These are phyloP conservation scores for Thereva unica DNA, from an alignment of 2,888 invertebrate genomes.

Conservation along the genomic window DNA sequence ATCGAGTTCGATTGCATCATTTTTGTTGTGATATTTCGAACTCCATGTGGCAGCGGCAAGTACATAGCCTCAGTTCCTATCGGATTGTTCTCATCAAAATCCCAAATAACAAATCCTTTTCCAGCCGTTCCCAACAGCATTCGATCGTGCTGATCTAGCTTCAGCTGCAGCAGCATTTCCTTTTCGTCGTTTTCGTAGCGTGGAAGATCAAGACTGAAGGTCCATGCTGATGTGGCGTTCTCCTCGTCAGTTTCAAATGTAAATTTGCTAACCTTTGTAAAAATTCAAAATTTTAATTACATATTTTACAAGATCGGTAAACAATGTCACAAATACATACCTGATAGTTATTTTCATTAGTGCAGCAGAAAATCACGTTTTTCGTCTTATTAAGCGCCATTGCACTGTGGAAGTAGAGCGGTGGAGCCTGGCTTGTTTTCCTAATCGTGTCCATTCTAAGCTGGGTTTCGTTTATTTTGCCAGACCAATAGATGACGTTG, in stretches of 20 bases:
- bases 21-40: constrained; percentile 89
- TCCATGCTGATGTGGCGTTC: constrained; percentile 60
- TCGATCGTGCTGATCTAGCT: constrained; percentile 79
- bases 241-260: constrained; percentile 48
- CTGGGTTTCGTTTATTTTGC: constrained; percentile 74
- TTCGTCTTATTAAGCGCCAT: constrained; percentile 71
- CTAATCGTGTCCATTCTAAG: constrained; percentile 70
- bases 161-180: constrained; percentile 79
- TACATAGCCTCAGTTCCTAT: constrained; percentile 65
- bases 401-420: constrained; percentile 59
- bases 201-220: constrained; percentile 64
- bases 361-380: constrained; percentile 71
- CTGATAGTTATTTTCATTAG: constrained; percentile 66
- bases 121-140: constrained; percentile 82
- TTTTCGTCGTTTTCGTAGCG: constrained; percentile 72
- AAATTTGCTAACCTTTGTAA: constrained; percentile 48
- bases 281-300: neutral
- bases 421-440: constrained; percentile 44
- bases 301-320: neutral
- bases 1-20: constrained; percentile 90
- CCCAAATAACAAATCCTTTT: constrained; percentile 84
- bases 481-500: constrained; percentile 79
- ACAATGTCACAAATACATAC: constrained; percentile 48
- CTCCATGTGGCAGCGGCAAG: constrained; percentile 78
- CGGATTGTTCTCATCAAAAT: constrained; percentile 63